Evolutionary conservation across 2,888 invertebrate species (phyloP).

Genomic region (Hypsopygia costalis): DNA sequence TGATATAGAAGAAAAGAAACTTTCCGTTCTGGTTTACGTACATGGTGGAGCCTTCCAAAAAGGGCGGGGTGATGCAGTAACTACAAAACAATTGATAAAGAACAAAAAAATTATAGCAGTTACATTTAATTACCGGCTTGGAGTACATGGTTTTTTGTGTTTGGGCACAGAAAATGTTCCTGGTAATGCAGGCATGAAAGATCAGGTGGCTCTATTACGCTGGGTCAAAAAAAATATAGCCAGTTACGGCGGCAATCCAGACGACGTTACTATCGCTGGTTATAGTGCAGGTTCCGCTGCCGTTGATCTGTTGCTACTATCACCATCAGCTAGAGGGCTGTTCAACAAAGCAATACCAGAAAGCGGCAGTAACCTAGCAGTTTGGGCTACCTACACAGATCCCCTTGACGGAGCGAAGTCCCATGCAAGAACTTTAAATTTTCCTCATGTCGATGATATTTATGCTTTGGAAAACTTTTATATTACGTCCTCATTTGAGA

Average conservation of each 20-base stretch:
- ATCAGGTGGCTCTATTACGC: conserved; percentile 30
- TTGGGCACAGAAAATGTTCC: conserved; percentile 35
- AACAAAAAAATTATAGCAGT: conserved; percentile 21
- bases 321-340: conserved; percentile 18
- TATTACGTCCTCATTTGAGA: conserved; percentile 7
- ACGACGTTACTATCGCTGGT: conserved; percentile 19
- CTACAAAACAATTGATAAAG: conserved; percentile 14
- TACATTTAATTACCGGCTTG: conserved; percentile 29
- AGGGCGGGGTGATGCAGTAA: conserved; percentile 17
- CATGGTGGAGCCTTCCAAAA: conserved; percentile 34
- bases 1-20: conserved; percentile 24
- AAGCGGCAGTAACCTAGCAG: conserved; percentile 17
- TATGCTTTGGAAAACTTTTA: conserved; percentile 28
- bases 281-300: conserved; percentile 19
- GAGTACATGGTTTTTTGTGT: conserved; percentile 35
- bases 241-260: conserved; percentile 20
- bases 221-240: conserved; percentile 23
- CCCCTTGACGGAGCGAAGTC: conserved; percentile 19
- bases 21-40: conserved; percentile 31
- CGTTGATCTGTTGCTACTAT: conserved; percentile 17
- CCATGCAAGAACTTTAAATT: conserved; percentile 11
- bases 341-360: conserved; percentile 37
- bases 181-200: conserved; percentile 41
- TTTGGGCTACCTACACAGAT: conserved; percentile 16
- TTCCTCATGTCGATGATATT: conserved; percentile 21